Evolutionary conservation across 2,113 vertebrate genomes (phyloP).

Genomic region (Chlamydotis undulata): DNA sequence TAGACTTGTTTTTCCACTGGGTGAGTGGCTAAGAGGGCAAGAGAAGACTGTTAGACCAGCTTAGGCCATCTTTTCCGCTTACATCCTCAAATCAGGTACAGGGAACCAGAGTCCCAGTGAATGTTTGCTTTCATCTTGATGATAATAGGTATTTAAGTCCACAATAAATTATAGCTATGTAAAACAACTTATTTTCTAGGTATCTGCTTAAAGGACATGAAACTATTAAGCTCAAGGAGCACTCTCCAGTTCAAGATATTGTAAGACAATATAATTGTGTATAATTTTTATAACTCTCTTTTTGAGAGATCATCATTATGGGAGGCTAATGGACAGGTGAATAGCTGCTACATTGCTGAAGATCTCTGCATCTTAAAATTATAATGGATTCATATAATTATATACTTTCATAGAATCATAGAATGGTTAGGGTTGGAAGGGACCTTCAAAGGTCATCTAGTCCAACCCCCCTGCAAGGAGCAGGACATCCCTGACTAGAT

Average conservation of each 20-base stretch:
- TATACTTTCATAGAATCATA: background rate
- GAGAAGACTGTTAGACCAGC: background rate
- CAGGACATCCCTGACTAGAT: too few relatives aligned
- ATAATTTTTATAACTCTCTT: too few relatives aligned
- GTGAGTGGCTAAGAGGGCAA: background rate
- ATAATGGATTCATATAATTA: background rate
- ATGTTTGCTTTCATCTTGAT: background rate
- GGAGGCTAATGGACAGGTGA: background rate
- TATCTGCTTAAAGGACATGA: background rate
- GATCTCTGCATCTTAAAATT: background rate
- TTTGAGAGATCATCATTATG: background rate
- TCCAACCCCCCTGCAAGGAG: too few relatives aligned
- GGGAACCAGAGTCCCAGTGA: background rate
- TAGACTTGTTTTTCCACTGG: background rate
- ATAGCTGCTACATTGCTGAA: background rate
- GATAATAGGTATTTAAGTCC: background rate
- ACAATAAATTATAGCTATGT: background rate
- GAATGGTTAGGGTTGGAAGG: too few relatives aligned
- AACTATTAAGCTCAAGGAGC: background rate
- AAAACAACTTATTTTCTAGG: background rate
- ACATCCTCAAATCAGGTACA: background rate
- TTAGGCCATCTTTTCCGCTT: background rate
- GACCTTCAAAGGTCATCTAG: too few relatives aligned
- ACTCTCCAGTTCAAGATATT: background rate
- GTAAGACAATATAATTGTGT: background rate